Base-by-base conservation (phyloP, 2,113 vertebrate genomes). In the Grammomys surdaster region DNA sequence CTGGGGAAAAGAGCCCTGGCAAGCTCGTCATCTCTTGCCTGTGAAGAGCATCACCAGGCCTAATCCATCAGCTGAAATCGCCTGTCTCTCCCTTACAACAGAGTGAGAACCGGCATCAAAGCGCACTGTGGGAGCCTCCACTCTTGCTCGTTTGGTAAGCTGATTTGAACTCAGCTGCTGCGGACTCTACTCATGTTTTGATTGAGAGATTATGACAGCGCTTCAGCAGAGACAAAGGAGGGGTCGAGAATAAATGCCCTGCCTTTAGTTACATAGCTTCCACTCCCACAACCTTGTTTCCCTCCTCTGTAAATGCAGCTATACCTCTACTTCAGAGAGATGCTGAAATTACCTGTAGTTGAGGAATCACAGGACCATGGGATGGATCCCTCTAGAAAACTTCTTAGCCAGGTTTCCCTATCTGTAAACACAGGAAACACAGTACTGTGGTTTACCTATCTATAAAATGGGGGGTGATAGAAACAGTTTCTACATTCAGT, bases 181-280 rank as follows among this genome's bases (percentile, higher is more conserved):
- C 36, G 20, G 4, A 54, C 86, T 43, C n/a, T 13, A 31, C 28
- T 48, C 78, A 24, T 54, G 56, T 81, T 70, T 40, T 7, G 1
- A 72, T 78, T 0, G 0, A 17, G 10, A 14, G 36, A 56, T 46
- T 2, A 0, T 67, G 12, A 26, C 60, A 43, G 58, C 28, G 14
- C 51, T 46, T 3, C 26, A 4, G 3, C 43, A 7, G 51, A 63
- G 63, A 58, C 28, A 65, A 89, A 88, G 17, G 77, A 17, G 46
- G 31, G 7, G 69, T 11, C 6, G 14, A 31, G 36, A 46, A 2
- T 36, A 16, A 7, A 14, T 24, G 19, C 67, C 31, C 31, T 33
- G 67, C 16, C 8, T 11, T 73, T 22, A 81, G 22, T n/a, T 40
- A 33, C 6, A 26, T 31, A 40, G 7, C 51, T 56, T 31, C 40